phyloP scores from a whole-genome alignment of 2,797 vertebrate species.

The Diglossa cyanea region DNA sequence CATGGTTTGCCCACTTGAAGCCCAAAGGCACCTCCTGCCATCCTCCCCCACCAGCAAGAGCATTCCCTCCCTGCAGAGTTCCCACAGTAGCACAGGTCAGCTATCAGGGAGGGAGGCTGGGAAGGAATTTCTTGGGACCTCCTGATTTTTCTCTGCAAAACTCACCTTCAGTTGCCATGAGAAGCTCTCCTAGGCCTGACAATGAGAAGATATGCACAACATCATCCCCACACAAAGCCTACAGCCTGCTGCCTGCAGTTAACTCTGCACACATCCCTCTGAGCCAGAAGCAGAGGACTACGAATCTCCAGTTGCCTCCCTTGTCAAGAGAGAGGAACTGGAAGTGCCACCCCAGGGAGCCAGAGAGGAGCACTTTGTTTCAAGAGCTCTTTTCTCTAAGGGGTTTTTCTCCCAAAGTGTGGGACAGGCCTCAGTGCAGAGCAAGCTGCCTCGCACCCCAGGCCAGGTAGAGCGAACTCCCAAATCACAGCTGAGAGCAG shows the following conservation, averaged over 20 bases:
- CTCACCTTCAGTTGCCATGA: neutral
- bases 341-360: neutral
- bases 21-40: neutral
- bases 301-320: neutral
- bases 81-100: neutral
- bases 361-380: neutral
- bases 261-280: neutral
- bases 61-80: neutral
- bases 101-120: neutral
- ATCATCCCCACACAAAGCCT: neutral
- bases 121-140: neutral
- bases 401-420: accelerated
- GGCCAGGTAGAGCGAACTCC: accelerated
- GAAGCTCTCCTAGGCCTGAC: neutral
- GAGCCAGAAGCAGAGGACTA: neutral
- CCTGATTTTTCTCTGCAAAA: neutral
- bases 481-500: neutral
- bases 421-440: neutral
- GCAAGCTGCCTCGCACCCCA: accelerated
- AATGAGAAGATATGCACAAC: neutral
- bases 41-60: neutral
- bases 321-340: neutral
- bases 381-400: neutral
- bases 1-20: neutral
- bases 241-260: neutral